Conservation (phyloP, 2,797 vertebrate genomes). For the Silurus aristotelis region DNA sequence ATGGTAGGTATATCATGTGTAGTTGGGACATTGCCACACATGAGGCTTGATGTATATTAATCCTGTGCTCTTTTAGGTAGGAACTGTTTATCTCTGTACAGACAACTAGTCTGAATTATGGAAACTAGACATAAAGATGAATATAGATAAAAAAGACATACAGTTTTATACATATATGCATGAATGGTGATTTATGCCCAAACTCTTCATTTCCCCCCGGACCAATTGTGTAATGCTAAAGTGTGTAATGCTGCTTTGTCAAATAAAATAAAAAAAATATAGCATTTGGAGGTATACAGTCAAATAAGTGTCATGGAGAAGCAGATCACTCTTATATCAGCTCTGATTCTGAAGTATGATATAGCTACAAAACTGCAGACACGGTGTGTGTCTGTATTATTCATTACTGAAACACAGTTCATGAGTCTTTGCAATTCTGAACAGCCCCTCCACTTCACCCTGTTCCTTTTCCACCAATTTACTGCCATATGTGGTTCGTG, state of each 20-base stretch:
- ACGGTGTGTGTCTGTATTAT: conserved; percentile 1
- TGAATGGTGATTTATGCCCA: not conserved
- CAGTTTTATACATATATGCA: not conserved
- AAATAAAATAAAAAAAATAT: not conserved
- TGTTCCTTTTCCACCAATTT: not conserved
- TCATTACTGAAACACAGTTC: conserved; percentile 30
- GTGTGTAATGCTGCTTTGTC: not conserved
- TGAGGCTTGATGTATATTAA: conserved; percentile 32
- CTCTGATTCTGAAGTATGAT: not conserved
- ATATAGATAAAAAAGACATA: not conserved
- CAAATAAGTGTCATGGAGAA: not conserved
- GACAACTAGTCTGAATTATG: not conserved
- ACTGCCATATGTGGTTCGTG: not conserved
- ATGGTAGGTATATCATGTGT: conserved; percentile 23
- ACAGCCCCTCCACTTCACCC: not conserved
- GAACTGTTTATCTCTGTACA: not conserved
- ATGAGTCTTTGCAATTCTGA: conserved; percentile 1
- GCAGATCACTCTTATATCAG: not conserved
- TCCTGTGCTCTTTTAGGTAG: not conserved
- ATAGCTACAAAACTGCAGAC: not conserved
- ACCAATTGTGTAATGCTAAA: not conserved
- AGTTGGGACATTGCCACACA: conserved; percentile 19
- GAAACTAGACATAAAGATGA: not conserved
- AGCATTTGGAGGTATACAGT: not conserved
- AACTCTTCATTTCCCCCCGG: not conserved